Percentiles rank a stretch among this genome's conserved stretches.
These are phyloP conservation scores for Nasonia giraulti DNA, from an alignment of 1,140 invertebrate species.

Conservation along the genomic window DNA sequence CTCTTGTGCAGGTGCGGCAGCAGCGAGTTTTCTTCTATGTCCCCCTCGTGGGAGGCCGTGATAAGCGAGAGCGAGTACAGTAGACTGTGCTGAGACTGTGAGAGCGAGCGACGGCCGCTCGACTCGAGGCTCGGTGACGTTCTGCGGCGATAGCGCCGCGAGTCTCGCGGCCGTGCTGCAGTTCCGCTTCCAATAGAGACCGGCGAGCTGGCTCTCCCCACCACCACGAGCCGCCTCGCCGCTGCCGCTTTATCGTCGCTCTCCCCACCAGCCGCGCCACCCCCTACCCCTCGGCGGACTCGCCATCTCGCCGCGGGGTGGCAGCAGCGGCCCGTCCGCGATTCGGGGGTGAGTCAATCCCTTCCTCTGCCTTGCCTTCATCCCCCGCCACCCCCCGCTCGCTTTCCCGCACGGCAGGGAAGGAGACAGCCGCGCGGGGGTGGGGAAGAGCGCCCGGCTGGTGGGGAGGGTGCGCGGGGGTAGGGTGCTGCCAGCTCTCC, in stretches of 20 bases:
- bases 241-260: not conserved
- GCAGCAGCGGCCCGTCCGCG: not conserved
- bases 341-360: not conserved
- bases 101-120: constrained; percentile 30
- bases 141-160: constrained; percentile 40
- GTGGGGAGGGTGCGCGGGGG: not conserved
- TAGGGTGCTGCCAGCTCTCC: not conserved
- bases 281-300: not conserved
- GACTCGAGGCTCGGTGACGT: constrained; percentile 42
- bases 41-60: not conserved
- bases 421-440: not conserved
- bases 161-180: constrained; percentile 15
- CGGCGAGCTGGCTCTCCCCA: constrained; percentile 12
- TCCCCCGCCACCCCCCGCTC: not conserved
- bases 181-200: constrained; percentile 28
- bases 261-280: not conserved
- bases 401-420: constrained; percentile 11
- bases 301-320: not conserved
- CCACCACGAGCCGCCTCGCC: constrained; percentile 49
- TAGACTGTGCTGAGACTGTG: not conserved
- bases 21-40: not conserved
- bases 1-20: not conserved
- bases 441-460: not conserved
- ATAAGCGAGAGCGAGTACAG: not conserved
- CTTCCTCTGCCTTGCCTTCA: not conserved